Conservation (phyloP, 1,140 invertebrate species). For the Zaprionus africanus region DNA sequence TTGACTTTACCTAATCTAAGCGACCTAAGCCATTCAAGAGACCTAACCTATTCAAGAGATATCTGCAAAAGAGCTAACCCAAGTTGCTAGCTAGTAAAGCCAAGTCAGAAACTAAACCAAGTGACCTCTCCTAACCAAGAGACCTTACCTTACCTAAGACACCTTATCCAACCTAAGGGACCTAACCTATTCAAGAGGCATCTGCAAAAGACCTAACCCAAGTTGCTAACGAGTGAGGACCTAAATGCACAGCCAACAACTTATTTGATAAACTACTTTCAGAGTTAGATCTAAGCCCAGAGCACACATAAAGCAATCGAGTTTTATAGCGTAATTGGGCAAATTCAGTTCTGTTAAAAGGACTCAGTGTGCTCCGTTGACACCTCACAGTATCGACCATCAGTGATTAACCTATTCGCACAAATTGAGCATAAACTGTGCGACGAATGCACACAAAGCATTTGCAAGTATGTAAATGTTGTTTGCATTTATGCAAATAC, state of each 20-base stretch:
- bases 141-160: too few relatives aligned
- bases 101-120: too few relatives aligned
- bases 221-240: neutral
- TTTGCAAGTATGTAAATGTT: slow-evolving; percentile 25
- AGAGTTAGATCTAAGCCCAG: neutral
- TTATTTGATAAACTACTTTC: neutral
- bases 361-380: neutral
- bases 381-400: neutral
- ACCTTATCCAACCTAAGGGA: too few relatives aligned
- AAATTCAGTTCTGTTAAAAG: neutral
- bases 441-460: slow-evolving; percentile 31
- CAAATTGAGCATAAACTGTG: slow-evolving; percentile 30
- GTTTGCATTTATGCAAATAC: slow-evolving; percentile 38
- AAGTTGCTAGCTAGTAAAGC: too few relatives aligned
- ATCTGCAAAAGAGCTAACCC: too few relatives aligned
- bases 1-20: too few relatives aligned
- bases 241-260: neutral
- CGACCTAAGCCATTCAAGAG: too few relatives aligned
- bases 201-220: too few relatives aligned
- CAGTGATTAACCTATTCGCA: slow-evolving; percentile 13
- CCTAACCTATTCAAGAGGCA: too few relatives aligned
- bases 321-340: neutral
- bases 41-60: too few relatives aligned
- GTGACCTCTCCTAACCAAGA: too few relatives aligned
- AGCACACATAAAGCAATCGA: neutral